Percentiles rank a stretch among this genome's conserved stretches.
phyloP scores from a whole-genome alignment of 2,113 vertebrate species.

The Poecile atricapillus region DNA sequence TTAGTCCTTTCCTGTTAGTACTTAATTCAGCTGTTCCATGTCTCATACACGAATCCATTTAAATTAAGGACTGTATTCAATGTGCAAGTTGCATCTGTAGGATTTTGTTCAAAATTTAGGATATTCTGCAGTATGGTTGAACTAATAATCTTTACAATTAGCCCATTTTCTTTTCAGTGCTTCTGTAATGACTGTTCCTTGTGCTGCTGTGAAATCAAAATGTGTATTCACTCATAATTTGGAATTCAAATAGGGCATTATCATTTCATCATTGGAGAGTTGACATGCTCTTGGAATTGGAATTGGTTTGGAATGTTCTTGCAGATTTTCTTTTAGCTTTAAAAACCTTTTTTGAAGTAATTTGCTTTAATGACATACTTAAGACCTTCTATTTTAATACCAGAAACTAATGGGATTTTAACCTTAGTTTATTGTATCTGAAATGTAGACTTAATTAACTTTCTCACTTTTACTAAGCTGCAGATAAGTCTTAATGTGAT shows the following conservation, averaged over 20 bases:
- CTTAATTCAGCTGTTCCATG: neutral
- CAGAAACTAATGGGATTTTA: conserved; percentile 5
- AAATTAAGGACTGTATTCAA: neutral
- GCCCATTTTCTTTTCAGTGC: neutral
- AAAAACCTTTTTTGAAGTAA: neutral
- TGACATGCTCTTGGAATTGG: neutral
- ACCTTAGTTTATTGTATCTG: neutral
- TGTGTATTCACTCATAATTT: neutral
- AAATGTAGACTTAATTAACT: conserved; percentile 15
- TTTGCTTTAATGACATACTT: conserved; percentile 3
- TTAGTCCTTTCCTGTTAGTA: neutral
- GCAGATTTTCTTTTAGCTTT: neutral
- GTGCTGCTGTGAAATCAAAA: neutral
- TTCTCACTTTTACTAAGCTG: neutral
- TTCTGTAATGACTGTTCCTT: neutral
- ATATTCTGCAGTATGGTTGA: neutral
- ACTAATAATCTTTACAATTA: neutral
- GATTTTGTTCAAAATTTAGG: neutral
- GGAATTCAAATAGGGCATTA: conserved; percentile 8
- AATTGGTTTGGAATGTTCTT: neutral
- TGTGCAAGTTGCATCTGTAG: neutral
- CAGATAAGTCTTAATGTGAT: conserved; percentile 13
- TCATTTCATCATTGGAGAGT: neutral
- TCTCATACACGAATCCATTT: neutral
- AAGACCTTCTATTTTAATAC: neutral